These are phyloP conservation scores for Bovichtus diacanthus DNA, from an alignment of 2,797 vertebrate species.

Conservation along the genomic window DNA sequence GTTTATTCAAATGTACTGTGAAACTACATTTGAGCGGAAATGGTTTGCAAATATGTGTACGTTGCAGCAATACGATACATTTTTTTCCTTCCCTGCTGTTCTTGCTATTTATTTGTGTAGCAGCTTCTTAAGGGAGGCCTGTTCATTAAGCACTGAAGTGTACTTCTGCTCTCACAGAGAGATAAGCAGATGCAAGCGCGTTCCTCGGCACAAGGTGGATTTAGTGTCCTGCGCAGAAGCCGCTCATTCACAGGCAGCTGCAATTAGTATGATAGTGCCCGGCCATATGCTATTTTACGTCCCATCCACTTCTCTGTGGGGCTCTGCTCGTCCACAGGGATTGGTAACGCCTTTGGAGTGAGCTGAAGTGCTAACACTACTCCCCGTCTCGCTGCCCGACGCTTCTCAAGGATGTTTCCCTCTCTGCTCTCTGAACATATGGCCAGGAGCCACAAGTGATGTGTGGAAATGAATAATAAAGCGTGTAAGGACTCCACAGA, in stretches of 20 bases:
- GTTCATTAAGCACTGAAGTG: constrained; percentile 40
- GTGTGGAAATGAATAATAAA: constrained; percentile 69
- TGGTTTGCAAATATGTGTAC: not conserved
- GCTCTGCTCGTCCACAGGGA: constrained; percentile 35
- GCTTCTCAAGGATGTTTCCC: constrained; percentile 54
- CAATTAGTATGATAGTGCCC: constrained; percentile 61
- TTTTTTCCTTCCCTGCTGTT: constrained; percentile 7
- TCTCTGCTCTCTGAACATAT: constrained; percentile 56
- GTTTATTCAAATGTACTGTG: not conserved
- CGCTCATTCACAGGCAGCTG: constrained; percentile 61
- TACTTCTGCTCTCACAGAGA: constrained; percentile 17
- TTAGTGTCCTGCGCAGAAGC: constrained; percentile 38
- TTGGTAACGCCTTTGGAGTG: constrained; percentile 50
- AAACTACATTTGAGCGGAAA: not conserved
- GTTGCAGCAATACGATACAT: not conserved
- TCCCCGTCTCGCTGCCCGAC: constrained; percentile 37
- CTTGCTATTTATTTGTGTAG: not conserved
- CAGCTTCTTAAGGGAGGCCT: constrained; percentile 7
- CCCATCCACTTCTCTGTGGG: constrained; percentile 35
- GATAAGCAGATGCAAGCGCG: constrained; percentile 64
- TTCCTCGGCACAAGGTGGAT: constrained; percentile 55
- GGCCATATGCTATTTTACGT: constrained; percentile 63
- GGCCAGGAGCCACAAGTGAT: constrained; percentile 63
- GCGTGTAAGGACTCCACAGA: constrained; percentile 61
- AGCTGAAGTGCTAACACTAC: constrained; percentile 50